These are phyloP conservation scores for Cactoblastis cactorum DNA, from an alignment of 2,888 invertebrate species.

Conservation along the genomic window DNA sequence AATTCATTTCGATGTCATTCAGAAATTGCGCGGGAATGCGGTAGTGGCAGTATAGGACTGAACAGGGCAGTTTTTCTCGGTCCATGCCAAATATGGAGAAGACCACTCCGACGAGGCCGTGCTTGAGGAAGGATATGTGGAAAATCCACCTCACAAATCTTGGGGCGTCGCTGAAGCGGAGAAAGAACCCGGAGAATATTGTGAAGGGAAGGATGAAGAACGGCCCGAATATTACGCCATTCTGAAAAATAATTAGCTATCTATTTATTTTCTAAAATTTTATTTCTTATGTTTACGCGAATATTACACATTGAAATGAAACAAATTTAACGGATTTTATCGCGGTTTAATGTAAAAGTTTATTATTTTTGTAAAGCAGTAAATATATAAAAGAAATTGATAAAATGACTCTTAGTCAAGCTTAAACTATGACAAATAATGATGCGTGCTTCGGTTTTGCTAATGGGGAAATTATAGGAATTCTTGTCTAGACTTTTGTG, in stretches of 20 bases:
- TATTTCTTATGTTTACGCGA: too few relatives aligned
- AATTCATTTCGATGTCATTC: constrained; percentile 84
- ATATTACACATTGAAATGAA: too few relatives aligned
- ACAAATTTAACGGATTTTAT: too few relatives aligned
- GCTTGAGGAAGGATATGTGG: constrained; percentile 92
- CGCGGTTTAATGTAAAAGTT: too few relatives aligned
- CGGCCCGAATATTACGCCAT: constrained; percentile 94
- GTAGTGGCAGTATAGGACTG: constrained; percentile 87
- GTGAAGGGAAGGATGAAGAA: constrained; percentile 92
- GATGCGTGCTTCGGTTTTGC: too few relatives aligned
- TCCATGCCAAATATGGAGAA: constrained; percentile 90
- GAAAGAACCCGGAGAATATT: constrained; percentile 95
- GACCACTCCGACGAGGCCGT: constrained; percentile 91
- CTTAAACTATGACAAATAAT: too few relatives aligned
- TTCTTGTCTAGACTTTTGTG: too few relatives aligned
- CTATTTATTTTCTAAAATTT: too few relatives aligned
- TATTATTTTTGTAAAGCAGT: too few relatives aligned
- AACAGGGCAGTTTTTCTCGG: constrained; percentile 86
- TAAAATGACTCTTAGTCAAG: too few relatives aligned
- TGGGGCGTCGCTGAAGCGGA: constrained; percentile 90
- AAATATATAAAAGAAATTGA: too few relatives aligned
- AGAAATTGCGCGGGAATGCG: constrained; percentile 85
- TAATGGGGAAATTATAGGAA: too few relatives aligned
- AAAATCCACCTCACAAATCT: constrained; percentile 90
- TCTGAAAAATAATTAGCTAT: constrained; percentile 82